Evolutionary conservation across 2,113 vertebrate genomes (phyloP), one percentile per base, ranked within the genome.

Genomic region (Neomonachus schauinslandi): DNA sequence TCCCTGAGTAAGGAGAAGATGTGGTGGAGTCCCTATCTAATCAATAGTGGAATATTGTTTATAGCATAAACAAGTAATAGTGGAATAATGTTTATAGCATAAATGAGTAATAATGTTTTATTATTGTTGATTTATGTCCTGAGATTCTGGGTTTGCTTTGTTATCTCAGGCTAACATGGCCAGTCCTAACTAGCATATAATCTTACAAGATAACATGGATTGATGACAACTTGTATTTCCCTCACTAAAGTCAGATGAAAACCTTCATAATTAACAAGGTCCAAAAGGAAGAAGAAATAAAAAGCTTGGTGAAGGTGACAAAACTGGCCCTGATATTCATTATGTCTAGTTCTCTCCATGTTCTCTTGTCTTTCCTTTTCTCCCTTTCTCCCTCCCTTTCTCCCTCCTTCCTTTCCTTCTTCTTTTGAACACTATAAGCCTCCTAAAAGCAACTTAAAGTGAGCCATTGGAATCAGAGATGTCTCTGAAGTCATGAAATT

Each of bases 391-490:
- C 11, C 1, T 69, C 26, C 18, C 5, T 26, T 0, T 36, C 2
- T 16, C 0, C 8, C 7, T 46, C 8, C 12, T 4, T 53, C 24
- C 9, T 21, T 22, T 59, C 6, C 4, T 16, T 33, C 12, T 13
- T 31, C 15, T 11, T 33, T 12, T 28, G 24, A 65, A 71, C 7
- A 88, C 53, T 72, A 21, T 74, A 65, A 88, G 18, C 22, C 36
- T 97, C 28, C 31, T 61, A 63, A 91, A 97, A 94, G 53, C 24
- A 90, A 22, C 57, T 86, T 69, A 95, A 13, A 84, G 28, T 63
- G 21, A 97, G n/a, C 2, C 51, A 96, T 81, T 93, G 28, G 28
- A 67, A 91, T 81, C 28, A 85, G 49, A 96, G 36, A 85, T 59
- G 6, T 61, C 33, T 69, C 63, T 81, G n/a, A 91, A 91, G 6